Evolutionary conservation across 92 coral and sea anemone species (phyloP).

Genomic region (Zoanthus sociatus): DNA sequence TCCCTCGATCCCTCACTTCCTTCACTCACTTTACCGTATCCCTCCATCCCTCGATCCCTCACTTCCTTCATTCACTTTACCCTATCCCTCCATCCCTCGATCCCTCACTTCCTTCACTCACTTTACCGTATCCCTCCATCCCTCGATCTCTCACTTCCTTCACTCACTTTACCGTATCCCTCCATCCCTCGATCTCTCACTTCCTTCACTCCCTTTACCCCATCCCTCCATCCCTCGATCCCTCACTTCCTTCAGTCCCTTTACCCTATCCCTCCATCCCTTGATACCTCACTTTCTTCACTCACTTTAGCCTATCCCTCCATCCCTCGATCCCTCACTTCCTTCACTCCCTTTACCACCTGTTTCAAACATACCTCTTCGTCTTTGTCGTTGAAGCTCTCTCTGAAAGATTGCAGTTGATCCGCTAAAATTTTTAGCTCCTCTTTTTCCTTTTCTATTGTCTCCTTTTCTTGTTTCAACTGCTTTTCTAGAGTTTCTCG

Average conservation of each 20-base stretch:
- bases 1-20: not conserved
- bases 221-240: not conserved
- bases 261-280: no score
- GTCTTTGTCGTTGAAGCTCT: constrained; percentile 80
- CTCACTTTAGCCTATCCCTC: not conserved
- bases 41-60: no score
- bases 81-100: no score
- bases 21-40: not conserved
- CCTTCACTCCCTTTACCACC: not conserved
- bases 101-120: not conserved
- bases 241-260: not conserved
- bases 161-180: not conserved
- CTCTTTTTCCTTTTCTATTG: constrained; percentile 74
- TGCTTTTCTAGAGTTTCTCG: constrained; percentile 66
- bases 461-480: constrained; percentile 66
- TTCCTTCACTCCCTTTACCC: not conserved
- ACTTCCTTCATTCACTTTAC: not conserved
- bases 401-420: constrained; percentile 74
- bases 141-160: not conserved
- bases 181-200: no score
- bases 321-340: no score
- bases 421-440: constrained; percentile 73
- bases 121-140: not conserved
- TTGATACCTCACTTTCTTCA: not conserved
- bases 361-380: constrained; percentile 59